phyloP scores from a whole-genome alignment of 1,140 invertebrate species.

The Propsilocerus akamusi region DNA sequence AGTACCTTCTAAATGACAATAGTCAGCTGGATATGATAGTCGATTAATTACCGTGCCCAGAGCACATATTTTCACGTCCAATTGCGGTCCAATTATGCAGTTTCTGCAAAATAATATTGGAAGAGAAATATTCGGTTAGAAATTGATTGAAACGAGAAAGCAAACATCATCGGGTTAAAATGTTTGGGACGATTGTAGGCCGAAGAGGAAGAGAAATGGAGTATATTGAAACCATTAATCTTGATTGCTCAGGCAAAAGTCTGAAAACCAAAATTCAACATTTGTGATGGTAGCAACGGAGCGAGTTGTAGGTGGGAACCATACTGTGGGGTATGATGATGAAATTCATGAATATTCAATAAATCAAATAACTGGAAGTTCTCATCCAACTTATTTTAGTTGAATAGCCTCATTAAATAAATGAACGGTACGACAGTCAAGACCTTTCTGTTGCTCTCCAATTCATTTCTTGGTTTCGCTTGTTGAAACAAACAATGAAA shows the following conservation, averaged over 20 bases:
- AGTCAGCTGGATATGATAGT: constrained; percentile 47
- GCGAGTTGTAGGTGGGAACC: too few relatives aligned
- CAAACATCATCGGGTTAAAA: not conserved
- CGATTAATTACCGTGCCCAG: constrained; percentile 45
- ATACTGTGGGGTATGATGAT: too few relatives aligned
- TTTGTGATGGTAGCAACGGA: too few relatives aligned
- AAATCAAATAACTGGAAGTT: not conserved
- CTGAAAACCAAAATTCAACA: too few relatives aligned
- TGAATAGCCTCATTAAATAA: constrained; percentile 2
- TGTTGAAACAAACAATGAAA: too few relatives aligned
- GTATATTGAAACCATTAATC: too few relatives aligned
- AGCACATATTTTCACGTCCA: constrained; percentile 66
- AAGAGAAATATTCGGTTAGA: constrained; percentile 5
- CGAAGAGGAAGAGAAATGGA: too few relatives aligned
- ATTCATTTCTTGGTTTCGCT: too few relatives aligned
- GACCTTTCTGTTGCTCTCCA: too few relatives aligned
- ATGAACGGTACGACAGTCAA: too few relatives aligned
- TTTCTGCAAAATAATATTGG: constrained; percentile 37
- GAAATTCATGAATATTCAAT: constrained; percentile 4
- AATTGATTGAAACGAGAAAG: not conserved
- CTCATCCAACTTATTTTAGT: not conserved
- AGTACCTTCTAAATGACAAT: constrained; percentile 44
- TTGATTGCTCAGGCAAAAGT: too few relatives aligned
- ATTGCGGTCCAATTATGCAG: constrained; percentile 62
- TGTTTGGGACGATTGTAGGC: too few relatives aligned